Base-by-base conservation (phyloP, 2,113 vertebrate genomes). In the Thalassoma bifasciatum region DNA sequence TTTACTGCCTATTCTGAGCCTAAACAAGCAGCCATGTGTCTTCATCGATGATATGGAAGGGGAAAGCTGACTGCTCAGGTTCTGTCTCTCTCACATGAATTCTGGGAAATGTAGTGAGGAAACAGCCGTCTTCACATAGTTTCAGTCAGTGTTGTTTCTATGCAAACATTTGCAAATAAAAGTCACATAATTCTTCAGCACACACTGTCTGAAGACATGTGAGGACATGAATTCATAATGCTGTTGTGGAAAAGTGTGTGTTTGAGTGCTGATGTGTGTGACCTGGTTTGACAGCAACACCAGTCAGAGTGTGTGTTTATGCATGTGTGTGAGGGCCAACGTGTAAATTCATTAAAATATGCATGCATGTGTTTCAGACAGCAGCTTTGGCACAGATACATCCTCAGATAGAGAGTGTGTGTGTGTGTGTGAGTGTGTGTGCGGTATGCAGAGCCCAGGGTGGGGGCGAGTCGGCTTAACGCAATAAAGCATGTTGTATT, bases 401-500 rank as follows among this genome's bases (percentile, higher is more conserved):
- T 63, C 17, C 8, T 56, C 51, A 6, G 49, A 75, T 22, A 70
- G 40, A 54, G 66, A 66, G 16, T 56, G 79, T 83, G 61, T 78
- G 72, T 67, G 69, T 57, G 61, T 61, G 73, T 52, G 74, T 77
- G 70, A 30, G 42, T 44, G 84, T 84, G 72, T 85, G 65, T 58
- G 81, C 79, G 81, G 85, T 51, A 67, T 51, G 51, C 60, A 30
- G 58, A 75, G 86, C 78, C 66, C 79, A 66, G 69, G 51, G 87
- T 91, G 84, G 81, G 86, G 82, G 88, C 85, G 85, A 91, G 86
- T 86, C 89, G 57, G 92, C 92, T 94, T 94, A 94, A 94, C 92
- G 89, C 92, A 94, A 94, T 94, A 93, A 94, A 93, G 90, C 93
- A 93, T 94, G 93, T 93, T 92, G 93, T 94, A 94, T 94, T 94